Evolutionary conservation across 2,888 invertebrate species (phyloP), one percentile per base, ranked within the genome.

Genomic region (Esperia sulphurella): DNA sequence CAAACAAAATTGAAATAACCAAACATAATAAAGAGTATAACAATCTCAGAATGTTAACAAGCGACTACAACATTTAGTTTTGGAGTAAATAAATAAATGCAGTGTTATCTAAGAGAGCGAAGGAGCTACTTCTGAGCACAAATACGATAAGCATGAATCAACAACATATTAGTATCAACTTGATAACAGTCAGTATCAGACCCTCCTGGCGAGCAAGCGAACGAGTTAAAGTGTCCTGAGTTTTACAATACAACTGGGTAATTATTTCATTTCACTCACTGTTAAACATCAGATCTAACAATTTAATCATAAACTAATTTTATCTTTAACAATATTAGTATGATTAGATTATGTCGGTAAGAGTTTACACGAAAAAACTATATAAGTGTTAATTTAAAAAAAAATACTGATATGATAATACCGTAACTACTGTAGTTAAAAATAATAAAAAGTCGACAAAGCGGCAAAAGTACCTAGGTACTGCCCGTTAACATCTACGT

Each of bases 31-130:
- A 10, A 10, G 10, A 10, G 33, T 33, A 33, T 10, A 10, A 4
- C 1, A 33, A 33, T 33, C 8, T 33, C 33, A 33, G 33, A 33
- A 5, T 8, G 3, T 4, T 10, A 33, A 33, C 8, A 33, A 33
- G 8, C 33, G 1, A 33, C 21, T 21, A 21, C 21, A 21, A 21
- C 2, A 21, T 13, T 8, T 39, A 14, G 14, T 14, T 39, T 14
- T 13, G 9, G 13, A 14, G 14, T 14, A 14, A 8, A 13, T 43
- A 33, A 14, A 31, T 43, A 43, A 43, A 43, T 43, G 43, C 43
- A 33, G 33, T 33, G 43, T 43, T 33, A 33, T 31, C 35, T 35
- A 31, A 43, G 43, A 43, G 43, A 43, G 43, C 43, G 13, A 43
- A 14, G 14, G 9, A 42, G 9, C 43, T n/a, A 30, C 8, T 13